Conservation (phyloP, 2,888 invertebrate genomes). For the Hypsopygia costalis region DNA sequence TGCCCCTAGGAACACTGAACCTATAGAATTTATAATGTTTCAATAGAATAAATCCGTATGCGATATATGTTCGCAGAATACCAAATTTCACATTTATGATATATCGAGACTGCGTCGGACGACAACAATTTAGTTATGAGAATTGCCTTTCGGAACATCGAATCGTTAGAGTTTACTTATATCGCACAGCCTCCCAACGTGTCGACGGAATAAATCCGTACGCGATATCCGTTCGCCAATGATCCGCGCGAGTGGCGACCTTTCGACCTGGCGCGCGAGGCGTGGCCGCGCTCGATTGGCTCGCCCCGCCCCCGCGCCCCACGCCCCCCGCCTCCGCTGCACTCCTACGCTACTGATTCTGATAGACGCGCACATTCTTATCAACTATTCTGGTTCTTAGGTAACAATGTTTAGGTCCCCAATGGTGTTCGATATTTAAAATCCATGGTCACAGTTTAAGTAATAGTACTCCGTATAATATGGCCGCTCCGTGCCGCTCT, state of each 20-base stretch:
- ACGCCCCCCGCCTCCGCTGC: slow-evolving; percentile 27
- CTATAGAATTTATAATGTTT: slow-evolving; percentile 6
- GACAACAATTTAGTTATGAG: too few relatives aligned
- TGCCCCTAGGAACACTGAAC: too few relatives aligned
- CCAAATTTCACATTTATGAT: too few relatives aligned
- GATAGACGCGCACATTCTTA: neutral
- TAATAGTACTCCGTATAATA: too few relatives aligned
- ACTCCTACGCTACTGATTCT: neutral
- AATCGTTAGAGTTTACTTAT: slow-evolving; percentile 5
- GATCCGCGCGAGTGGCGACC: slow-evolving; percentile 51
- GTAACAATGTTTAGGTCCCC: too few relatives aligned
- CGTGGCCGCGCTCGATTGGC: slow-evolving; percentile 73
- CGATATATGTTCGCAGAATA: slow-evolving; percentile 35
- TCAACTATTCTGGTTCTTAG: too few relatives aligned
- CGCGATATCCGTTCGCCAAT: slow-evolving; percentile 42
- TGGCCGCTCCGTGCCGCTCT: too few relatives aligned
- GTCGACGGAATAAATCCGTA: slow-evolving; percentile 4
- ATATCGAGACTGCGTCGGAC: too few relatives aligned
- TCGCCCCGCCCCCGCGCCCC: slow-evolving; percentile 56
- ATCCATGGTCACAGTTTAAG: too few relatives aligned
- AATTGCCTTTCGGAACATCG: too few relatives aligned
- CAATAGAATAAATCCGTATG: slow-evolving; percentile 4
- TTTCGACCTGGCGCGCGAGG: slow-evolving; percentile 70
- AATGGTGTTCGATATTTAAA: too few relatives aligned
- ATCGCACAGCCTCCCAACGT: neutral